Conservation (phyloP, 2,888 invertebrate genomes). For the Crematogaster levior region DNA sequence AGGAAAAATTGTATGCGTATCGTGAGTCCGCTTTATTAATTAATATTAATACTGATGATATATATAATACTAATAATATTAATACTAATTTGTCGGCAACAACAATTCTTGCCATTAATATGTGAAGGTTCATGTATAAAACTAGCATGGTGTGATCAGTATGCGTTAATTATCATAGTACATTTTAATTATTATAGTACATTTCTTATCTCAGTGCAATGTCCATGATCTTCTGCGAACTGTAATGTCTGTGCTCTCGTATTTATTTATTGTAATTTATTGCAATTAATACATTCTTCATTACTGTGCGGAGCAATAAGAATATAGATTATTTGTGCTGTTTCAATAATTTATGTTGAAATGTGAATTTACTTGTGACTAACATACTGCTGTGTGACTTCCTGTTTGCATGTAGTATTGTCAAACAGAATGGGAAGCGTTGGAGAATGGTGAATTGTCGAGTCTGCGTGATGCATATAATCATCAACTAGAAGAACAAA, state of each 20-base stretch:
- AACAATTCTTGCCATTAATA: conserved; percentile 3
- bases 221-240: neutral
- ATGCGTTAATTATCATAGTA: neutral
- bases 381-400: conserved; percentile 73
- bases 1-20: conserved; percentile 9
- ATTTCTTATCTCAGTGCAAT: neutral
- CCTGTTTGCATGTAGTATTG: conserved; percentile 83
- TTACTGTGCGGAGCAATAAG: neutral
- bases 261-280: neutral
- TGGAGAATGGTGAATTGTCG: conserved; percentile 81
- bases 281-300: neutral
- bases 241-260: neutral
- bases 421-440: conserved; percentile 83
- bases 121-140: conserved; percentile 2
- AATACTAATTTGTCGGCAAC: neutral
- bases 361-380: conserved; percentile 63
- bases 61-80: no score
- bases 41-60: no score
- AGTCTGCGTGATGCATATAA: conserved; percentile 82
- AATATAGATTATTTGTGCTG: conserved; percentile 2
- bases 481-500: conserved; percentile 87
- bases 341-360: conserved; percentile 16
- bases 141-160: conserved; percentile 32
- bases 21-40: conserved; percentile 4
- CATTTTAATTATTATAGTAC: neutral